Base-by-base conservation (phyloP, 2,888 invertebrate genomes). In the Pemphredon lugubris region DNA sequence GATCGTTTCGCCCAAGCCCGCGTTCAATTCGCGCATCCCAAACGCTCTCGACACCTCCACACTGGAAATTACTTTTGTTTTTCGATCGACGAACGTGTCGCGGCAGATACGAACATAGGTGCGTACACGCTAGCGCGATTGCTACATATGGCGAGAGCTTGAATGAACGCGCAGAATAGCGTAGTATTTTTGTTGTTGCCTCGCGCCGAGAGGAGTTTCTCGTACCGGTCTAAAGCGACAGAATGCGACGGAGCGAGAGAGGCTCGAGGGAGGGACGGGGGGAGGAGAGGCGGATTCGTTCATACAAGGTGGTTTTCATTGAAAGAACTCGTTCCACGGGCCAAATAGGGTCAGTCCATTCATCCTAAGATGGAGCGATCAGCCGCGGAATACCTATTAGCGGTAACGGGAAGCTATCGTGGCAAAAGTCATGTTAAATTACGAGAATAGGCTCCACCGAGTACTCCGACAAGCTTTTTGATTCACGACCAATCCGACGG, bases 281-380 rank as follows among this genome's bases (percentile, higher is more conserved):
- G 26, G 18, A 16, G 32, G 53, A 44, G 47, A 44, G 48, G 53
- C 26, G 13, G 34, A 50, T 67, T 50, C 67, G 70, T 71, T 70
- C 66, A 39, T 66, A 42, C 63, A 63, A 67, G 59, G 57, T 54
- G 75, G 72, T 68, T 69, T 59, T 72, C 75, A 75, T 75, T 76
- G 76, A 76, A 75, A 76, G 75, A 76, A 76, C 72, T 76, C 60
- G 76, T 75, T 64, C 48, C 61, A 34, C 64, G n/a, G 60, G 65
- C 76, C 68, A 69, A 76, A 76, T 66, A 75, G 58, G 76, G 68
- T 50, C 57, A 30, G 42, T 68, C 59, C 76, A 76, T 76, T 76
- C 76, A 76, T 75, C 55, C 71, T 51, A 47, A 34, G 55, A 40
- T 40, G 69, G 65, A 23, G 58, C 60, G 73, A 73, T 73, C 64